Conservation (phyloP, 2,888 invertebrate genomes). For the Gymnoscelis rufifasciata region DNA sequence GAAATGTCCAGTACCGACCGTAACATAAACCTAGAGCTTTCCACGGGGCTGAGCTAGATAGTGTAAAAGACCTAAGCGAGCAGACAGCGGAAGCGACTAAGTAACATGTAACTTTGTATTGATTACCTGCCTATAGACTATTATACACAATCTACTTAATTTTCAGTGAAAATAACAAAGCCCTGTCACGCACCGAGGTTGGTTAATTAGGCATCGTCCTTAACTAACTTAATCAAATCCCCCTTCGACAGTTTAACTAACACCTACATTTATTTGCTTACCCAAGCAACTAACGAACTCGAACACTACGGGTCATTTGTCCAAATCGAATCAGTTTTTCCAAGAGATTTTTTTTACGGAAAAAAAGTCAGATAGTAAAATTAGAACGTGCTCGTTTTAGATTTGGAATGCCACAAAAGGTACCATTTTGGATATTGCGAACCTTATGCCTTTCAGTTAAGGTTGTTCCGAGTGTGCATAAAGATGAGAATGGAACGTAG, state of each 20-base stretch:
- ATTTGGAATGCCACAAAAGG: constrained; percentile 41
- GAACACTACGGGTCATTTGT: constrained; percentile 37
- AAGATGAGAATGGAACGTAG: constrained; percentile 39
- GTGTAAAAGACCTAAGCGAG: too few relatives aligned
- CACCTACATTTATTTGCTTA: constrained; percentile 24
- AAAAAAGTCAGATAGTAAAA: constrained; percentile 53
- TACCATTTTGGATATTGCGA: constrained; percentile 9
- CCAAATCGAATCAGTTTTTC: constrained; percentile 49
- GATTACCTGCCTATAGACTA: too few relatives aligned
- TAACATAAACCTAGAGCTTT: too few relatives aligned
- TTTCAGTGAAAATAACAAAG: background rate
- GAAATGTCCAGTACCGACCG: too few relatives aligned
- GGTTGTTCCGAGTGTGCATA: constrained; percentile 10
- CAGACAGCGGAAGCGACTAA: too few relatives aligned
- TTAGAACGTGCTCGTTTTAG: constrained; percentile 56
- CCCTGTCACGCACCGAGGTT: background rate
- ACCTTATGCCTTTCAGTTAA: constrained; percentile 25
- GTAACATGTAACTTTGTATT: too few relatives aligned
- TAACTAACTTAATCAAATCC: constrained; percentile 14
- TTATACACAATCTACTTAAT: too few relatives aligned
- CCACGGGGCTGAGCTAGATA: too few relatives aligned
- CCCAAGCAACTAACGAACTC: constrained; percentile 37
- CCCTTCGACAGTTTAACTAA: constrained; percentile 18
- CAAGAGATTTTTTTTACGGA: constrained; percentile 45
- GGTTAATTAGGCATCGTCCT: constrained; percentile 6